Evolutionary conservation across 2,113 vertebrate species (phyloP), one percentile per base, ranked within the genome.

Genomic region (Ascaphus truei): DNA sequence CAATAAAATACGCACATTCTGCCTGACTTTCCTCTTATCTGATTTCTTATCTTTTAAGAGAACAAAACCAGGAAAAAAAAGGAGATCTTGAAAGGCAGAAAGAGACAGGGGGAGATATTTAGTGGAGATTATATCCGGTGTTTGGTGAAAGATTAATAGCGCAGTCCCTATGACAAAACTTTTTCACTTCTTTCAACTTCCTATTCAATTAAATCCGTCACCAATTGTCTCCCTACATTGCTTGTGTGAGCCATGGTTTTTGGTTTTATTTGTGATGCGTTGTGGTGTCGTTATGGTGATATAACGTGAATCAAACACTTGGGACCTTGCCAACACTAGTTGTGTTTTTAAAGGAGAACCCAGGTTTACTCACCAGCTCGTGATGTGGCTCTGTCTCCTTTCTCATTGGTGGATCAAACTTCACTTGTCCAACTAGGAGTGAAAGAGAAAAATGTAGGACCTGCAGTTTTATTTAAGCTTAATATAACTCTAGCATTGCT

Each of bases 331-430:
- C 9, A 68, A 6, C 0, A 4, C 1, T 12, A 20, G 16, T 3
- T 31, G 39, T 7, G 12, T 15, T 18, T 15, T 2, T n/a, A 1
- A 41, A 13, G 25, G n/a, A 29, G 52, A 0, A 65, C 25, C 8
- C n/a, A 12, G n/a, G 48, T 55, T 2, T 81, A 93, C 94, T 95
- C 80, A 98, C 97, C 82, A 94, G 92, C 77, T 98, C 95, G 73
- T 98, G 96, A 84, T 98, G 95, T 34, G 95, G 94, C 39, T 97
- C 95, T 1, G 96, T 99, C 80, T 99, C 97, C 68, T 99, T 99
- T 76, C 93, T 90, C 84, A 98, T 79, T 0, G 93, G 95, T 68
- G 94, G 94, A 82, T 99, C 95, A 80, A 99, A 99, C 86, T 96
- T 96, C 76, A 98, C 94, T 85, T 98, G 96, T 72, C 93, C 93